Conservation (phyloP, 2,797 vertebrate species). For the Podarcis siculus region DNA sequence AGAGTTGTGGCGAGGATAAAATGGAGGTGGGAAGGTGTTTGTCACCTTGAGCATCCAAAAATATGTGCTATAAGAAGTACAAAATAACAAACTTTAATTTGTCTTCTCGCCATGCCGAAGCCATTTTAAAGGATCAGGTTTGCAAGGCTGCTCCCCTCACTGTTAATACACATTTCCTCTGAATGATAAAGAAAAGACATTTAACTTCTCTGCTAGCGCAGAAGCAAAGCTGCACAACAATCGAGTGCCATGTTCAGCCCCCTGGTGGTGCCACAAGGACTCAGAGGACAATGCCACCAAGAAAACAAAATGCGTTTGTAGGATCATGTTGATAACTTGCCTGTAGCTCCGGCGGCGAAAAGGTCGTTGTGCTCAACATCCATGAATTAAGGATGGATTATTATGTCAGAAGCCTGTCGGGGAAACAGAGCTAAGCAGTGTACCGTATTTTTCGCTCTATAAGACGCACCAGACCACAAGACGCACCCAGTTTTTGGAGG, state of each 20-base stretch:
- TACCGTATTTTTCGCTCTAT: too few species aligned
- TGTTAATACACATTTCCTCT: not conserved
- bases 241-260: not conserved
- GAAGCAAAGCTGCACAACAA: not conserved
- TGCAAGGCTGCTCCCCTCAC: not conserved
- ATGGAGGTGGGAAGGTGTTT: not conserved
- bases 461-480: too few species aligned
- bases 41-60: not conserved
- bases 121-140: not conserved
- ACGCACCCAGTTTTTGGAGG: too few species aligned
- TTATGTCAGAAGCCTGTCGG: not conserved
- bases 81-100: not conserved
- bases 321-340: not conserved
- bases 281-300: not conserved
- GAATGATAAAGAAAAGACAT: not conserved
- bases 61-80: too few species aligned
- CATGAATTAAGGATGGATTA: conserved; percentile 6
- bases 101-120: not conserved
- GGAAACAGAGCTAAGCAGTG: not conserved
- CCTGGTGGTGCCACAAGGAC: not conserved
- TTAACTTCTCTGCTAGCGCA: not conserved
- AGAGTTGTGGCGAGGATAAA: not conserved
- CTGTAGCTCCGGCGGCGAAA: not conserved
- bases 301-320: not conserved
- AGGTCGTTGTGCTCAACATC: not conserved